Conservation (phyloP, 2,113 vertebrate species). For the Stigmatopora nigra region DNA sequence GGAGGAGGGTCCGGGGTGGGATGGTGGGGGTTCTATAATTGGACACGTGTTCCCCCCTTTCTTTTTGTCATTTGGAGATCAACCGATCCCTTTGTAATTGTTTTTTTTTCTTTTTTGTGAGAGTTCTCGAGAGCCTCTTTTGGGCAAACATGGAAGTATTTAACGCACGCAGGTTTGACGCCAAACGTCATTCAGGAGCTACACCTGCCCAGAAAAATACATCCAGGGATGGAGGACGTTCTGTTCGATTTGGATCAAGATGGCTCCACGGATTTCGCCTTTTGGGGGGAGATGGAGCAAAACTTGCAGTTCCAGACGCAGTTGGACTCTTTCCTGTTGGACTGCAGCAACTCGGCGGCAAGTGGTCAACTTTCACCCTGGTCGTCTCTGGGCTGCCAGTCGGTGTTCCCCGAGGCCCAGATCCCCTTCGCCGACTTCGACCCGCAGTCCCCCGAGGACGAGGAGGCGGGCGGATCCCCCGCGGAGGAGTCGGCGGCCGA, state of each 20-base stretch:
- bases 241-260: conserved; percentile 63
- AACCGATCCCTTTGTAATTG: conserved; percentile 57
- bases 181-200: background rate
- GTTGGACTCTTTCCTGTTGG: conserved; percentile 59
- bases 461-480: conserved; percentile 63
- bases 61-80: conserved; percentile 51
- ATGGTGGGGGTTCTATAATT: conserved; percentile 60
- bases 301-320: conserved; percentile 53
- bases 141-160: conserved; percentile 60
- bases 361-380: conserved; percentile 45
- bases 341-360: conserved; percentile 40
- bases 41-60: conserved; percentile 57
- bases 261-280: conserved; percentile 48
- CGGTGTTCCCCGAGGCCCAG: conserved; percentile 58
- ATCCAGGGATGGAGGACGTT: conserved; percentile 64
- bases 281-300: conserved; percentile 64
- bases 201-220: background rate
- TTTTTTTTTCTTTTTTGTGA: conserved; percentile 18
- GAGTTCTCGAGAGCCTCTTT: conserved; percentile 60
- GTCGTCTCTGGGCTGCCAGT: conserved; percentile 46
- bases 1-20: conserved; percentile 18
- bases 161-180: conserved; percentile 40
- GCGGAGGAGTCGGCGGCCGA: conserved; percentile 42
- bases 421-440: conserved; percentile 53
- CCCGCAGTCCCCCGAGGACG: conserved; percentile 45